A percentile compares a stretch with the other conserved stretches of the same genome.
Evolutionary conservation across 2,113 vertebrate species (phyloP).

Genomic region (Lampris megalopsis): DNA sequence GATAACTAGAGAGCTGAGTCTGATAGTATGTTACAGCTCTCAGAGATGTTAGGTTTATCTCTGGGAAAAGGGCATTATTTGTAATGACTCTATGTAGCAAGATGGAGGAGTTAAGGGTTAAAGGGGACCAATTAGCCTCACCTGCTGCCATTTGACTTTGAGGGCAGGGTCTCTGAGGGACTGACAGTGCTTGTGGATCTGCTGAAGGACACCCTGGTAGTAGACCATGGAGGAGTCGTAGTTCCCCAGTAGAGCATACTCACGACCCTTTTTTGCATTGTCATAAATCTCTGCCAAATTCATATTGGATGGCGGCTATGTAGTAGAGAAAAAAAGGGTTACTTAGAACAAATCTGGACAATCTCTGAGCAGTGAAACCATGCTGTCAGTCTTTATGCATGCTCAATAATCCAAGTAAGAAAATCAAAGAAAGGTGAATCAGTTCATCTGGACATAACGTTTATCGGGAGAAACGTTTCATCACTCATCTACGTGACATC

Average conservation of each 20-base stretch:
- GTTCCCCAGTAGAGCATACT: slow-evolving; percentile 96
- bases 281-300: slow-evolving; percentile 95
- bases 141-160: slow-evolving; percentile 95
- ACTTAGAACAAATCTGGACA: too few species aligned
- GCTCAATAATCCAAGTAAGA: too few species aligned
- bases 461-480: too few species aligned
- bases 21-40: too few species aligned
- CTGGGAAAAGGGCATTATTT: not conserved
- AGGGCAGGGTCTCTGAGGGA: slow-evolving; percentile 90
- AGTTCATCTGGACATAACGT: too few species aligned
- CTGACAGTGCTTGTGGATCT: slow-evolving; percentile 94
- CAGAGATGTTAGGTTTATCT: not conserved
- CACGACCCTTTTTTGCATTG: slow-evolving; percentile 96
- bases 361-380: too few species aligned
- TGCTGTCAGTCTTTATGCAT: too few species aligned
- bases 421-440: too few species aligned
- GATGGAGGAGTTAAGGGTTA: not conserved
- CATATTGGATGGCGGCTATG: slow-evolving; percentile 81
- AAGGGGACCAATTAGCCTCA: slow-evolving; percentile 57
- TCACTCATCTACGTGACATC: too few species aligned
- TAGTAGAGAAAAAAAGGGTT: not conserved
- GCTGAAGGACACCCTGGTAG: slow-evolving; percentile 97
- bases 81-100: not conserved
- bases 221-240: slow-evolving; percentile 97
- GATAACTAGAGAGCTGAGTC: too few species aligned